phyloP scores from a whole-genome alignment of 2,113 vertebrate genomes.

The Heliornis fulica region DNA sequence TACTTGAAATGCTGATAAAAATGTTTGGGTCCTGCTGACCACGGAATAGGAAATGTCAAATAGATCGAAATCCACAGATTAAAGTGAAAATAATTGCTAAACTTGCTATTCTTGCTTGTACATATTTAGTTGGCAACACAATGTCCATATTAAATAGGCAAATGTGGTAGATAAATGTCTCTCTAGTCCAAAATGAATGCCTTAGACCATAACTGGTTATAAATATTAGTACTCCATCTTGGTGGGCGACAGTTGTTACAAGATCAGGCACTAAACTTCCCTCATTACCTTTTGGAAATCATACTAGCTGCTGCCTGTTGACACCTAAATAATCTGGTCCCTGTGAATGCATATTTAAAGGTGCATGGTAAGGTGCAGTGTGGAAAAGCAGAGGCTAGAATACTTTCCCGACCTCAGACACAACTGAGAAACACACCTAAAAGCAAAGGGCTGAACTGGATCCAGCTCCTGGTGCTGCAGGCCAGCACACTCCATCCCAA shows the following conservation, averaged over 20 bases:
- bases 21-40: slow-evolving; percentile 14
- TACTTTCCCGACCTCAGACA: neutral
- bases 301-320: neutral
- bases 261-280: neutral
- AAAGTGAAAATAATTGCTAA: slow-evolving; percentile 41
- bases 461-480: neutral
- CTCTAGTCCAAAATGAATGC: neutral
- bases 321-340: neutral
- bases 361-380: rapidly evolving
- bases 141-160: neutral
- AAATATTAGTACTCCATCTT: neutral
- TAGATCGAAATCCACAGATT: neutral
- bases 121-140: neutral
- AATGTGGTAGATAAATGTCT: neutral
- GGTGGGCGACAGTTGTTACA: neutral
- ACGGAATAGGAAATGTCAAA: slow-evolving; percentile 27
- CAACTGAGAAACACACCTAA: neutral
- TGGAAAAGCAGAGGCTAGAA: too few relatives aligned
- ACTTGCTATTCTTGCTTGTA: neutral
- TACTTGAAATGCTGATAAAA: slow-evolving; percentile 30
- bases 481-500: neutral
- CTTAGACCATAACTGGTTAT: neutral
- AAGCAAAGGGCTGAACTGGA: neutral
- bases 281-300: neutral
- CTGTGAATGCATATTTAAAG: neutral